Evolutionary conservation across 1,140 invertebrate species (phyloP), one percentile per base, ranked within the genome.

Genomic region (Atta colombica): DNA sequence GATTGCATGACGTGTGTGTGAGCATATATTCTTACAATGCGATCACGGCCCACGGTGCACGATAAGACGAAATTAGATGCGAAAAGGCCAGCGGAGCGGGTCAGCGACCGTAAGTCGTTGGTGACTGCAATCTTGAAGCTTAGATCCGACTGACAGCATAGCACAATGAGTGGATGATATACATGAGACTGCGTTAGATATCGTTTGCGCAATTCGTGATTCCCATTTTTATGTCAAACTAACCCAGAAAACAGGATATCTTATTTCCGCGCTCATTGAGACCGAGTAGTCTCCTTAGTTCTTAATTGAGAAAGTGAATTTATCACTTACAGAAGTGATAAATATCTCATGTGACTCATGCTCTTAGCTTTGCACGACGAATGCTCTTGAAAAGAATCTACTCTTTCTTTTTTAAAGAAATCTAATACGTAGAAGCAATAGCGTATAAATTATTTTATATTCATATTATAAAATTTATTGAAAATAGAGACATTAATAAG

Each of bases 1-100:
- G 89, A 90, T 91, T 90, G 89, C 84, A 82, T 63, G 85, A 82
- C 65, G 77, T 82, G 77, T 82, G 77, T 55, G 74, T 68, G 80
- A 63, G 78, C 88, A 80, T 87, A 89, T 78, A 81, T 78, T 45
- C 85, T 86, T 25, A 61, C 81, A 86, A 80, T 86, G 86, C 78
- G 68, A 68, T 77, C 78, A 81, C 84, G 77, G 28, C 88, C 90
- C 77, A 91, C 80, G 55, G 2, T 31, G 49, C 55, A 55, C 74
- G 68, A 90, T 63, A 87, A 90, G 80, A 80, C 74, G 77, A 88
- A 87, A 77, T 87, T 87, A 87, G 68, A 80, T 66, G 75, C 75
- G 90, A 81, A 68, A 60, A 68, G 81, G 80, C 80, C 49, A 82
- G 60, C 68, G 25, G 77, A 49, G 28, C 77, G 77, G 89, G 88